These are phyloP conservation scores for Lipophrys pholis DNA, from an alignment of 2,113 vertebrate species.

Conservation along the genomic window DNA sequence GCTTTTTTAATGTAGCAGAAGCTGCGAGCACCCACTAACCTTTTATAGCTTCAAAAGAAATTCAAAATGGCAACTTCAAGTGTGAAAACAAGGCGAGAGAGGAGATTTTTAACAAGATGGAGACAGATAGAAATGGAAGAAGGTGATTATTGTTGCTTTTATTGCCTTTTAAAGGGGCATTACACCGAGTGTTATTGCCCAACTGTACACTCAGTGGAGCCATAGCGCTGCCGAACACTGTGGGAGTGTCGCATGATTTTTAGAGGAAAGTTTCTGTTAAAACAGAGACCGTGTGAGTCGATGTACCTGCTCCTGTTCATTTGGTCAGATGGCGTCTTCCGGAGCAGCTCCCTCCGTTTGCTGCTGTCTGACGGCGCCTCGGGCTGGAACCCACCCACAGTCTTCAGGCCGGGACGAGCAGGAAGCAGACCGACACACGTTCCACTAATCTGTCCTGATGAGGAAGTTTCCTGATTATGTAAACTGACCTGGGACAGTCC, in stretches of 20 bases:
- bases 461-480: slow-evolving; percentile 8
- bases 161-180: slow-evolving; percentile 68
- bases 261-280: slow-evolving; percentile 4
- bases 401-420: neutral
- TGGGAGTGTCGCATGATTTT: slow-evolving; percentile 25
- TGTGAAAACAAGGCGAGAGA: slow-evolving; percentile 47
- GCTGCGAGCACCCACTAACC: slow-evolving; percentile 44
- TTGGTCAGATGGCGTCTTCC: slow-evolving; percentile 8
- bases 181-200: slow-evolving; percentile 63
- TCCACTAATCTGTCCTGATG: slow-evolving; percentile 4
- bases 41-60: slow-evolving; percentile 50
- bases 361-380: neutral
- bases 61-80: slow-evolving; percentile 43
- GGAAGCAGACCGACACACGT: neutral
- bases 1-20: slow-evolving; percentile 57
- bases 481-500: slow-evolving; percentile 6
- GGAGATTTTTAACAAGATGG: slow-evolving; percentile 67
- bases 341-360: slow-evolving; percentile 10
- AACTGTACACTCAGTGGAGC: slow-evolving; percentile 57
- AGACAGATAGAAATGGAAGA: slow-evolving; percentile 49
- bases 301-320: slow-evolving; percentile 9
- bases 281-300: neutral
- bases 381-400: neutral
- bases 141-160: slow-evolving; percentile 64
- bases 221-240: slow-evolving; percentile 24